Evolutionary conservation across 2,888 invertebrate genomes (phyloP).

Genomic region (Lasioglossum zephyrum): DNA sequence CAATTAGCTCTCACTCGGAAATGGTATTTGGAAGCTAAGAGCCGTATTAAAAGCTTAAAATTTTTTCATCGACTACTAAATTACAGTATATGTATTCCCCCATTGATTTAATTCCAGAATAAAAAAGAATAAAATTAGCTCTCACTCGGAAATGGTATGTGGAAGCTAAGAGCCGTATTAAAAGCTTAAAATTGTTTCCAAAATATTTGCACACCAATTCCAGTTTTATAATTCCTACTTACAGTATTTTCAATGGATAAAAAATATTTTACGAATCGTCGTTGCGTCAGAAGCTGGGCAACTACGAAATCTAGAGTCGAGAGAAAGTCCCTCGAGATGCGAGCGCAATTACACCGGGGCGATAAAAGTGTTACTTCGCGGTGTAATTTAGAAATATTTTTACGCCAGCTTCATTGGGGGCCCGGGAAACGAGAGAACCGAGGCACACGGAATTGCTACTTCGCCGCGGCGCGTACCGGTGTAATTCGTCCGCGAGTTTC

Average conservation of each 20-base stretch:
- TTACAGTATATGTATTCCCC: too few species aligned
- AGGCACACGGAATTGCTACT: slow-evolving; percentile 56
- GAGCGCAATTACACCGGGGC: slow-evolving; percentile 66
- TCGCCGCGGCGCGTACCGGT: slow-evolving; percentile 2
- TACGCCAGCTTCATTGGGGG: slow-evolving; percentile 59
- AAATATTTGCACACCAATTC: too few species aligned
- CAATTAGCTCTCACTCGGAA: too few species aligned
- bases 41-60: too few species aligned
- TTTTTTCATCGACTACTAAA: too few species aligned
- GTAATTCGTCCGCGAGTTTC: slow-evolving; percentile 61
- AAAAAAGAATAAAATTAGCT: too few species aligned
- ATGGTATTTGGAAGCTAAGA: too few species aligned
- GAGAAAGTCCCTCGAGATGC: slow-evolving; percentile 67
- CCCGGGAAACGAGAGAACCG: slow-evolving; percentile 50
- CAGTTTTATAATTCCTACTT: too few species aligned
- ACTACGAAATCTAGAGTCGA: slow-evolving; percentile 59
- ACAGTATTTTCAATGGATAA: background rate
- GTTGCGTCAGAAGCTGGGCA: slow-evolving; percentile 35
- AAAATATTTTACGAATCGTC: background rate
- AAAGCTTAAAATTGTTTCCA: too few species aligned
- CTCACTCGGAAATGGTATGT: too few species aligned
- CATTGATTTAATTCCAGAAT: too few species aligned
- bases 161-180: too few species aligned
- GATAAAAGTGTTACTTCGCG: slow-evolving; percentile 68
- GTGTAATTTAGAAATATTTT: slow-evolving; percentile 67